These are phyloP conservation scores for Eupithecia vulgata DNA, from an alignment of 2,888 invertebrate species.

Conservation along the genomic window DNA sequence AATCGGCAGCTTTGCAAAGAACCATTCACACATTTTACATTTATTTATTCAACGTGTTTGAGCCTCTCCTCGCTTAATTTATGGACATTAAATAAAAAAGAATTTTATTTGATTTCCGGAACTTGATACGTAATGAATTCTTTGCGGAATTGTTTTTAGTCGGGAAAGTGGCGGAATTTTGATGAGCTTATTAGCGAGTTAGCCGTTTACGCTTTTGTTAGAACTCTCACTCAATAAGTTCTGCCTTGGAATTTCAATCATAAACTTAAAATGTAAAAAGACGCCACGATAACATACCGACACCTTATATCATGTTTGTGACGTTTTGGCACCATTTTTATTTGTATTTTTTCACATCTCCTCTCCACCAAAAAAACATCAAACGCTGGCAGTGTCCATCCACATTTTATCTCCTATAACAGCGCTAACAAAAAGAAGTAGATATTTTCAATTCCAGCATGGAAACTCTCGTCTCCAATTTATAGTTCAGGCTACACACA, in stretches of 20 bases:
- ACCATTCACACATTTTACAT: slow-evolving; percentile 30
- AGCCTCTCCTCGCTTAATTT: slow-evolving; percentile 21
- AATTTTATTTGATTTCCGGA: slow-evolving; percentile 31
- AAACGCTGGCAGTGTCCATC: background rate
- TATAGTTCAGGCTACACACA: background rate
- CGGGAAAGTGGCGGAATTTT: slow-evolving; percentile 1
- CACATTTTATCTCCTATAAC: background rate
- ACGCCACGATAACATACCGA: background rate
- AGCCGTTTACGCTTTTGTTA: background rate
- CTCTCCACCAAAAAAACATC: background rate
- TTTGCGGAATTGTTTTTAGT: slow-evolving; percentile 10
- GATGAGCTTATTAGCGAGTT: background rate
- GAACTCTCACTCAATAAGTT: background rate
- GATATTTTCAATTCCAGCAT: background rate
- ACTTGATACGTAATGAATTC: slow-evolving; percentile 30
- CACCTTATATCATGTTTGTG: background rate
- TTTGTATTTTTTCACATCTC: background rate
- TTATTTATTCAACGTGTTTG: slow-evolving; percentile 33
- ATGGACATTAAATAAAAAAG: slow-evolving; percentile 36
- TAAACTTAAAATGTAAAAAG: background rate
- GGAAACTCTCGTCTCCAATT: slow-evolving; percentile 5
- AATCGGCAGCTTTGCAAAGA: slow-evolving; percentile 26
- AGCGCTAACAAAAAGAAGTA: background rate
- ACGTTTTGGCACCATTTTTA: background rate
- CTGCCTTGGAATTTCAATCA: background rate